Base-by-base conservation (phyloP, 1,140 invertebrate genomes). In the Propsilocerus akamusi region DNA sequence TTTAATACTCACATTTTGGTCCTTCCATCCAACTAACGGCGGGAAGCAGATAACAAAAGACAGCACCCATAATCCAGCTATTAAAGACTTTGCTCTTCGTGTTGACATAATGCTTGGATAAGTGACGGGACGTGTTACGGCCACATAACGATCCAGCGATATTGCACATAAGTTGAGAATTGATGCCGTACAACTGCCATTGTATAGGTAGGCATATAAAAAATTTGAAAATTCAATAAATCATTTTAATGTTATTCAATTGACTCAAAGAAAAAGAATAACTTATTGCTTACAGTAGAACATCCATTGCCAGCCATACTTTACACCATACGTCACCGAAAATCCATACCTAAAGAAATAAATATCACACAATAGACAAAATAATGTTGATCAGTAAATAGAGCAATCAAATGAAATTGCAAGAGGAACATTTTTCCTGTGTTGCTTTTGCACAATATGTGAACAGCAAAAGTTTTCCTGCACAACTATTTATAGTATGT, bases 1-100 rank as follows among this genome's bases (percentile, higher is more conserved):
- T 47, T 23, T 11, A 10, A 8, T 6, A 58, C 63, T 56, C 63
- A 84, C 80, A 72, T 74, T 76, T 63, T 81, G 73, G 69, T 91
- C 86, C 62, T 86, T 92, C 91, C 92, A 86, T 11, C 91, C 91
- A 20, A 97, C 87, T 26, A 98, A 66, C 5, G 93, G 94, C 25
- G 94, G 94, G 61, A 97, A 91, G 65, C 93, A 97, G 51, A 98
- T 95, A 55, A 96, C 80, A 59, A 97, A 95, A 48, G 90, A 94
- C 26, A 96, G 71, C 46, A 95, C 77, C 94, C 95, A 98, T 5
- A 97, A 83, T 5, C 77, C 77, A 32, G 80, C 86, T 17, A 97
- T 93, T 52, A 97, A 74, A 14, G 86, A 68, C 60, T 90, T 92
- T 0, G 91, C 91, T 55, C 88, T 69, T 55, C 77, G 80, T 51